Evolutionary conservation across 2,113 vertebrate species (phyloP).

Genomic region (Odontophorus gujanensis): DNA sequence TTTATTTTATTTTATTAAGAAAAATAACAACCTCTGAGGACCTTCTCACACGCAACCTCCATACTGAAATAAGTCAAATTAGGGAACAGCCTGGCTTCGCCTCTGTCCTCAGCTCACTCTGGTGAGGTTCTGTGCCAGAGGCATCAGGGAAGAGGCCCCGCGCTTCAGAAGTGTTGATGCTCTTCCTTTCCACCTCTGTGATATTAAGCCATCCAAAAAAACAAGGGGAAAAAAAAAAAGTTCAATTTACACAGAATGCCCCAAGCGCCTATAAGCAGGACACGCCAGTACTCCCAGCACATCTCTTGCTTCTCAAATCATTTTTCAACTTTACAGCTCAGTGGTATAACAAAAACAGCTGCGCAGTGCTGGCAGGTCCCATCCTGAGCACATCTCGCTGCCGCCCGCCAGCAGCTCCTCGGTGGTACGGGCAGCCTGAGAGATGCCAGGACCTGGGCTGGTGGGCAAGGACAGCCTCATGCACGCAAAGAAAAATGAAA

Average conservation of each 20-base stretch:
- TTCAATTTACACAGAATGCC: slow-evolving; percentile 64
- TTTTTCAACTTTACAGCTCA: slow-evolving; percentile 36
- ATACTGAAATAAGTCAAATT: slow-evolving; percentile 22
- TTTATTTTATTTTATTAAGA: neutral
- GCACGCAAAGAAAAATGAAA: neutral
- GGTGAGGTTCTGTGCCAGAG: slow-evolving; percentile 44
- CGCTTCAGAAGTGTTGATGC: slow-evolving; percentile 34
- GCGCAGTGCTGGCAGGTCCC: neutral
- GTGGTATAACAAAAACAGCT: slow-evolving; percentile 67
- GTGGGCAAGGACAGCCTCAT: neutral
- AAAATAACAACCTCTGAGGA: neutral
- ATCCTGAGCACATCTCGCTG: neutral
- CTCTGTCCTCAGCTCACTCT: slow-evolving; percentile 64
- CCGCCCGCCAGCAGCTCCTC: neutral
- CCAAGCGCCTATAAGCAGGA: neutral
- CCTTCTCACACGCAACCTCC: neutral
- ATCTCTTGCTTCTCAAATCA: slow-evolving; percentile 35
- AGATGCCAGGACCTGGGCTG: neutral
- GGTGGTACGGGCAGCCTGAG: fast-evolving
- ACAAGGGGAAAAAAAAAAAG: fast-evolving
- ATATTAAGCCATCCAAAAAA: slow-evolving; percentile 52
- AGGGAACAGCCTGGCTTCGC: slow-evolving; percentile 7
- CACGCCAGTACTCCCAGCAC: neutral
- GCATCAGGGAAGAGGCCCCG: slow-evolving; percentile 8
- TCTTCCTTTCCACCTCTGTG: slow-evolving; percentile 59